Base-by-base conservation (phyloP, 2,888 invertebrate genomes). In the Apotomis capreana region DNA sequence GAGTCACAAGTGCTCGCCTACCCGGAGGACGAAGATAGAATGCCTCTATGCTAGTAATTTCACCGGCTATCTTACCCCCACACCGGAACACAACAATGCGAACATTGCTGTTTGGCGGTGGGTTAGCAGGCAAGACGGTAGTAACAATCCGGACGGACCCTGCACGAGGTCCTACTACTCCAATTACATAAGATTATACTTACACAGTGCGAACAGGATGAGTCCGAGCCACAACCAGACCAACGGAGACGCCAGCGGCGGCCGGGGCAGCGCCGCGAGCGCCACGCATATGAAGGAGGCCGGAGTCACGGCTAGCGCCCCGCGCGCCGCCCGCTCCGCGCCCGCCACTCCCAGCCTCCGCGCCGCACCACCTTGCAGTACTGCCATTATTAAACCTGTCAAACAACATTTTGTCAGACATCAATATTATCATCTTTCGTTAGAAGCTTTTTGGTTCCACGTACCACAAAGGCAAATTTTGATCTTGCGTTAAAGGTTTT, bases 301-400 rank as follows among this genome's bases (percentile, higher is more conserved):
- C 69, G 99, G 96, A 61, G 98, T 96, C 36, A 98, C 90, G 83
- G 96, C 95, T 36, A 99, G 94, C 8, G 98, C 98, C 77, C 94
- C 90, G 65, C 96, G 92, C 4, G 97, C 97, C 58, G 96, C 95
- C 3, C 89, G 86, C 86, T 95, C 95, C 57, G 96, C 97, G 79
- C 95, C 95, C 63, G 95, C 94, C 37, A 96, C 94, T 9, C 87
- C 95, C 54, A 99, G 94, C 70, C 96, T 94, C 69, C 99, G 94
- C 0, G 98, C 97, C 83, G 97, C 97, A 3, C 96, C 96, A 57
- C 99, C 98, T 94, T 99, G 98, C 68, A 98, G 94, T 59, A 96
- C 78, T 13, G 98, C 97, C 99, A 99, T 99, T 72, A 97, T 95
- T 58, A 97, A 79, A 67, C 95, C 95, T 95, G 74, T 15, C 79